phyloP scores from a whole-genome alignment of 2,113 vertebrate species.

The Nyctereutes procyonoides region DNA sequence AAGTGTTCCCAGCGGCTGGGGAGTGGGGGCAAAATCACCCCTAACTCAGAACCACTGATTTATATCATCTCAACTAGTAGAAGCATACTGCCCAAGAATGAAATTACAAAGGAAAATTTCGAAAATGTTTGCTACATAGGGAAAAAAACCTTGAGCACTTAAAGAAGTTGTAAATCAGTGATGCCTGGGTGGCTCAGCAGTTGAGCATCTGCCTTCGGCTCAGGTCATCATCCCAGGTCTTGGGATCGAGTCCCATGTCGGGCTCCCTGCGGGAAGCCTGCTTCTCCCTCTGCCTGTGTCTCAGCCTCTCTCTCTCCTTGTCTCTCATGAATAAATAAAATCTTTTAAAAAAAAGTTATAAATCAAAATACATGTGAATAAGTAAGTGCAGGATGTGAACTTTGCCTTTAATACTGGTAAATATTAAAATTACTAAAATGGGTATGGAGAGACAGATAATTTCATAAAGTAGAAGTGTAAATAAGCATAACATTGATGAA shows the following conservation, averaged over 20 bases:
- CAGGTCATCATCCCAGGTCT: no score
- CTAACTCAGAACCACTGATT: background rate
- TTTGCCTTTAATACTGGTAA: background rate
- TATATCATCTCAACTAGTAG: background rate
- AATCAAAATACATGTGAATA: background rate
- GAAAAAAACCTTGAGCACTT: background rate
- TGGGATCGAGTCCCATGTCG: no score
- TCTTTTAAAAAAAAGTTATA: background rate
- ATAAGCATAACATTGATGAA: background rate
- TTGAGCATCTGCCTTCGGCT: no score
- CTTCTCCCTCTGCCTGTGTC: no score
- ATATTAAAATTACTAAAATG: background rate
- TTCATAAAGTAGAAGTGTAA: background rate
- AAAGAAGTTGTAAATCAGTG: background rate
- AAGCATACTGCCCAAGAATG: background rate
- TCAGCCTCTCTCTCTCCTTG: no score
- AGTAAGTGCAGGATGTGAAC: background rate
- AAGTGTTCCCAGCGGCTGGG: background rate
- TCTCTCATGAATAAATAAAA: no score
- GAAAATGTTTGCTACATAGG: background rate
- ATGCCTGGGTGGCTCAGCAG: no score
- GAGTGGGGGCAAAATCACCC: background rate
- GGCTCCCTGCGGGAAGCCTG: no score
- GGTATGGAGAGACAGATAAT: background rate
- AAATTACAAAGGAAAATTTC: conserved; percentile 31